These are phyloP conservation scores for Esox masquinongy DNA, from an alignment of 2,797 vertebrate genomes.

Conservation along the genomic window DNA sequence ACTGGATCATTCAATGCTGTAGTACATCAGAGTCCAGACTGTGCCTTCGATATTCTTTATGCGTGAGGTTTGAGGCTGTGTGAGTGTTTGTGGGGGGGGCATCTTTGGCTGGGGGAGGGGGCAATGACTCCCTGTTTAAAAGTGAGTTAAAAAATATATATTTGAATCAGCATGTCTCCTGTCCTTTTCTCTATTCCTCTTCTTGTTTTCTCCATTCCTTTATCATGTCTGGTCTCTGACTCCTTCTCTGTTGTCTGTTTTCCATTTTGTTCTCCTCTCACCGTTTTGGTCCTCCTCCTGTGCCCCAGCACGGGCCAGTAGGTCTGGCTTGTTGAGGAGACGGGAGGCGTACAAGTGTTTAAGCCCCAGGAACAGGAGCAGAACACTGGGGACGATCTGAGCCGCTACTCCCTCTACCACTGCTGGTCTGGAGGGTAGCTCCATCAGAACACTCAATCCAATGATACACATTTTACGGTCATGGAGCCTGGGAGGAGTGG, in stretches of 20 bases:
- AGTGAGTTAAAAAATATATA: no score
- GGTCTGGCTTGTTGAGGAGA: conserved; percentile 80
- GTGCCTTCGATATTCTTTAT: no score
- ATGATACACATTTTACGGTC: conserved; percentile 98
- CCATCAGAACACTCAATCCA: conserved; percentile 91
- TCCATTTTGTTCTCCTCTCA: conserved; percentile 52
- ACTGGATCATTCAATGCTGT: no score
- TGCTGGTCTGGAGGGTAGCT: conserved; percentile 85
- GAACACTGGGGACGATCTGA: conserved; percentile 91
- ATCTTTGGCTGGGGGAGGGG: no score
- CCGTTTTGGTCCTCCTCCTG: conserved; percentile 89
- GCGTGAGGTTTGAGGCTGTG: no score
- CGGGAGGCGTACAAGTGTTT: conserved; percentile 90
- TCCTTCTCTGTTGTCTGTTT: background rate
- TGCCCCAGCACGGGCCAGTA: conserved; percentile 69
- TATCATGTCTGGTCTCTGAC: background rate
- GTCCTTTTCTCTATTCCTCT: background rate
- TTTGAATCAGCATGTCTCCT: background rate
- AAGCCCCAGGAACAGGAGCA: conserved; percentile 93
- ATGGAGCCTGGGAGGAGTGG: conserved; percentile 79
- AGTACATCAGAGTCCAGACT: no score
- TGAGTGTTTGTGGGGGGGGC: no score
- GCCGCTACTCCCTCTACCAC: conserved; percentile 83
- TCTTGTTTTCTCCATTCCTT: background rate
- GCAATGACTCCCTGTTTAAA: no score